Evolutionary conservation across 1,140 invertebrate genomes (phyloP).

Genomic region (Caerostris darwini): DNA sequence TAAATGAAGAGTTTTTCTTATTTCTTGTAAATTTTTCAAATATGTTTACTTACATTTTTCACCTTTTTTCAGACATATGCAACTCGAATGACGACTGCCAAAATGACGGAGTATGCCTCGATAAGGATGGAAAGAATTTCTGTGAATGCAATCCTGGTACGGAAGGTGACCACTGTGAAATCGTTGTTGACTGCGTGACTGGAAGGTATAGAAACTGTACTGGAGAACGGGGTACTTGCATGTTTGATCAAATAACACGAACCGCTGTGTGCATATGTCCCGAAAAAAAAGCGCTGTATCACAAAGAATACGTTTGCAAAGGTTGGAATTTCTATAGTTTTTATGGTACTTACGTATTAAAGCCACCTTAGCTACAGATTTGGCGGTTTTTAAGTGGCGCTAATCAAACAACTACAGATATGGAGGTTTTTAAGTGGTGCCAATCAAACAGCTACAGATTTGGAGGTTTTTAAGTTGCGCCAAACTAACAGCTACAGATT

Average conservation of each 20-base stretch:
- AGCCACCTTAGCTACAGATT: no score
- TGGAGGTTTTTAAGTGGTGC: no score
- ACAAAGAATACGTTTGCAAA: not conserved
- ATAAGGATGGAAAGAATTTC: not conserved
- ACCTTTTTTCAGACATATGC: not conserved
- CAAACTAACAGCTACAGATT: no score
- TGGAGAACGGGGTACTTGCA: not conserved
- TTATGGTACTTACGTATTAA: no score
- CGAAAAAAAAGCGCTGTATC: not conserved
- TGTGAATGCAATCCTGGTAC: not conserved
- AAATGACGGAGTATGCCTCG: not conserved
- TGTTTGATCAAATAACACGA: not conserved
- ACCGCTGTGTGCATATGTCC: not conserved
- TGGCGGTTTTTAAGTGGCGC: no score
- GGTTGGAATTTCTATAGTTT: not conserved
- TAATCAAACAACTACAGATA: no score
- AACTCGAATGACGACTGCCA: not conserved
- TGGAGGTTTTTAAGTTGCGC: no score
- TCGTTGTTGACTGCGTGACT: not conserved
- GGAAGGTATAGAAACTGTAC: not conserved
- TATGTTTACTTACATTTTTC: no score
- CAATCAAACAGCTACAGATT: no score
- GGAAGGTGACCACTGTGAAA: not conserved
- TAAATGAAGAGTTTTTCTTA: no score
- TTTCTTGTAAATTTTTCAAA: no score